Conservation (phyloP, 2,113 vertebrate species). For the Poeciliopsis occidentalis region DNA sequence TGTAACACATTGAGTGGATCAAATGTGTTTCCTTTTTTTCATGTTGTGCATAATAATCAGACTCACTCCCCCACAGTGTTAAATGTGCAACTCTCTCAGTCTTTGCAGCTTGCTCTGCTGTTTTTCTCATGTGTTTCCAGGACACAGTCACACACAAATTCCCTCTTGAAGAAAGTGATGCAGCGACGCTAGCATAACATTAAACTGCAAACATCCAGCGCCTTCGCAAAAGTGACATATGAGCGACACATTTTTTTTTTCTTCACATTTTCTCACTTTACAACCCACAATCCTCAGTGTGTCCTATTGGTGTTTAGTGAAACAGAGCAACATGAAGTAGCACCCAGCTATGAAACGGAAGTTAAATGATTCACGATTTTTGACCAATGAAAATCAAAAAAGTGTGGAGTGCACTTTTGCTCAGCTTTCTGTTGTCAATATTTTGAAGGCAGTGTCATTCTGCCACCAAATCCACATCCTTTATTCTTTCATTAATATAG, state of each 20-base stretch:
- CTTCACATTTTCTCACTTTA: too few species aligned
- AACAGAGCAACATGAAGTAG: too few species aligned
- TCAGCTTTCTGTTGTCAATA: background rate
- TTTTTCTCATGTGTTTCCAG: background rate
- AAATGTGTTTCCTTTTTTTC: background rate
- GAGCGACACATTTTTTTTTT: too few species aligned
- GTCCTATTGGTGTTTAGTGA: too few species aligned
- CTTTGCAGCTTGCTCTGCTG: constrained; percentile 1
- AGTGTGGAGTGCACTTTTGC: too few species aligned
- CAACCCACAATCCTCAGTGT: too few species aligned
- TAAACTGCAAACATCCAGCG: background rate
- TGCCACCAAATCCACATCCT: constrained; percentile 8
- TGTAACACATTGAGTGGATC: background rate
- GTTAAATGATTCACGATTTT: too few species aligned
- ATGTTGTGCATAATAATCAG: constrained; percentile 5
- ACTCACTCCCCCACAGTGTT: background rate
- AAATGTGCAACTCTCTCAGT: background rate
- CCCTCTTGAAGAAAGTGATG: constrained; percentile 17
- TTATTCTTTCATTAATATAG: constrained; percentile 31
- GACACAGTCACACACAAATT: constrained; percentile 19
- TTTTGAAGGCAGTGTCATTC: background rate
- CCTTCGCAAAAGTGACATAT: background rate
- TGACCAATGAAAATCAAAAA: background rate
- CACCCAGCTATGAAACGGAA: too few species aligned
- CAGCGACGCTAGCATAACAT: background rate